Percentiles rank a stretch among this genome's conserved stretches.
phyloP scores from a whole-genome alignment of 2,888 invertebrate genomes.

The Zhuqinia jingwanae region DNA sequence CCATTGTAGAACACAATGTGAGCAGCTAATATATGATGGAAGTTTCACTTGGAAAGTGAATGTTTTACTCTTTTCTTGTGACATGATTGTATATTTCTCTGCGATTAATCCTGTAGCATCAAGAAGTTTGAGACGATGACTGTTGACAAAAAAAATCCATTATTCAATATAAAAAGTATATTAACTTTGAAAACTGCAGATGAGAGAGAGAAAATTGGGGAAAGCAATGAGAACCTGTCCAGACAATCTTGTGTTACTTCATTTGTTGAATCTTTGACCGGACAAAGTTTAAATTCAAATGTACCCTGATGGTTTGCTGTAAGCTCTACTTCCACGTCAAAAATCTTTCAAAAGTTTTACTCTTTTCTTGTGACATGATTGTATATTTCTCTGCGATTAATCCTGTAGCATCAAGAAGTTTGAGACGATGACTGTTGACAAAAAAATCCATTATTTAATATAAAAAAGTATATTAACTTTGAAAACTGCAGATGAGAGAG shows the following conservation, averaged over 20 bases:
- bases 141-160: not conserved
- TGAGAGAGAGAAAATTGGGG: too few species aligned
- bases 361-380: conserved; percentile 76
- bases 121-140: conserved; percentile 80
- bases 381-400: conserved; percentile 82
- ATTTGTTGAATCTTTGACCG: conserved; percentile 94
- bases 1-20: conserved; percentile 96
- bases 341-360: conserved; percentile 84
- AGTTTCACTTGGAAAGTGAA: conserved; percentile 89
- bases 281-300: conserved; percentile 92
- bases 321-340: conserved; percentile 92
- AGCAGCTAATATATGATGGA: conserved; percentile 91
- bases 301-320: conserved; percentile 89
- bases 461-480: not conserved
- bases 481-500: too few species aligned
- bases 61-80: conserved; percentile 80
- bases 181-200: too few species aligned
- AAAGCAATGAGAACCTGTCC: conserved; percentile 86
- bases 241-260: conserved; percentile 93
- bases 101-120: conserved; percentile 85
- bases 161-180: too few species aligned
- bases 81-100: conserved; percentile 80
- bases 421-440: conserved; percentile 19
- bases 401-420: conserved; percentile 84
- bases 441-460: not conserved